These are phyloP conservation scores for Sinocyclocheilus maitianheensis DNA, from an alignment of 2,113 vertebrate species.

Conservation along the genomic window DNA sequence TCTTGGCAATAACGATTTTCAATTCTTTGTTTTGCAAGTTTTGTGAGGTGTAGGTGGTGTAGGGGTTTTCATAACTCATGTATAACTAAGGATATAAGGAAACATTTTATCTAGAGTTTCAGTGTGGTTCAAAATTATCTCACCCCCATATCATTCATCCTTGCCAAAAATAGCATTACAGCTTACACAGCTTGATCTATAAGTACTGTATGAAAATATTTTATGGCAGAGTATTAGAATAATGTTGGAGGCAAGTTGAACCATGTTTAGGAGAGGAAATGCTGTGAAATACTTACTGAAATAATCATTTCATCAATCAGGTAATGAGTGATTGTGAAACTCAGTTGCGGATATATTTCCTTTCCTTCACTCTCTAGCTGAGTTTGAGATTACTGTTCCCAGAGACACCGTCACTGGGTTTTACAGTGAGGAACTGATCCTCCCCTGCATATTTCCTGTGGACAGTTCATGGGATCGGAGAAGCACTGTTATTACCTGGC, in stretches of 20 bases:
- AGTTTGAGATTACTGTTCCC: conserved; percentile 58
- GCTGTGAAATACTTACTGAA: too few relatives aligned
- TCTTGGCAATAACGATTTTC: background rate
- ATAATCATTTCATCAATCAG: background rate
- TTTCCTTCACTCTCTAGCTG: conserved; percentile 31
- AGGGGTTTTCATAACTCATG: background rate
- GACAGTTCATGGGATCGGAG: background rate
- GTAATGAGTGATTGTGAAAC: background rate
- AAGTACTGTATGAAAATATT: too few relatives aligned
- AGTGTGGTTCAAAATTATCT: background rate
- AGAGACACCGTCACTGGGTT: conserved; percentile 7
- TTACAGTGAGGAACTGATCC: conserved; percentile 31
- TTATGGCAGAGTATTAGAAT: too few relatives aligned
- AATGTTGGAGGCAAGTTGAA: too few relatives aligned
- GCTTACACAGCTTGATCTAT: background rate
- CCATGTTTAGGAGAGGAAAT: too few relatives aligned
- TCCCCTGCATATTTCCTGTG: conserved; percentile 59
- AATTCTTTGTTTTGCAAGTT: background rate
- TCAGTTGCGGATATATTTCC: too few relatives aligned
- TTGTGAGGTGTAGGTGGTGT: background rate
- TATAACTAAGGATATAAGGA: background rate
- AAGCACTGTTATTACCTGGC: conserved; percentile 60
- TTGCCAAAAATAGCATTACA: background rate
- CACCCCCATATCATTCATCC: background rate
- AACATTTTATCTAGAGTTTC: background rate